A percentile compares a stretch with the other conserved stretches of the same genome.
phyloP scores from a whole-genome alignment of 1,140 invertebrate species.

The Rhizoglyphus robini region DNA sequence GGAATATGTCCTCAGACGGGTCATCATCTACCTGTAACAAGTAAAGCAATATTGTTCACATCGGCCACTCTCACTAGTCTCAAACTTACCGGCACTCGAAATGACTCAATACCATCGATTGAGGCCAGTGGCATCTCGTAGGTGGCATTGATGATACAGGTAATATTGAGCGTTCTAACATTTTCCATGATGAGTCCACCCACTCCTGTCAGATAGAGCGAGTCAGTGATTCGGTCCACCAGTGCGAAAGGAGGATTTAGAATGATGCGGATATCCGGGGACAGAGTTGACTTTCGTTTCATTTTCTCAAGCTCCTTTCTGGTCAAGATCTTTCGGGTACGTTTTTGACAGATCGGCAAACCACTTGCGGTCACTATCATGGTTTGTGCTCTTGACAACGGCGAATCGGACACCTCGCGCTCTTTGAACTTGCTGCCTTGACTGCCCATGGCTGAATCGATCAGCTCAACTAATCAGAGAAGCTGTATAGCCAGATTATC shows the following conservation, averaged over 20 bases:
- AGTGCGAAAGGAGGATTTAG: not conserved
- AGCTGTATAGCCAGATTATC: too few species aligned
- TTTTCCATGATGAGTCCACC: constrained; percentile 17
- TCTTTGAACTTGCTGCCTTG: not conserved
- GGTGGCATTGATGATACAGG: constrained; percentile 11
- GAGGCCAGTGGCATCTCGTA: constrained; percentile 6
- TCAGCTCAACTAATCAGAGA: not conserved
- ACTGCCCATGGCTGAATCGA: not conserved
- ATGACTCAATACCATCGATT: constrained; percentile 1
- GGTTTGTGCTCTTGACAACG: not conserved
- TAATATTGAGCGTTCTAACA: not conserved
- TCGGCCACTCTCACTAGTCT: not conserved
- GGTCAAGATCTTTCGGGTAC: not conserved
- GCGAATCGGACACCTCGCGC: not conserved
- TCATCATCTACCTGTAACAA: constrained; percentile 20
- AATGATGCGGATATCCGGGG: constrained; percentile 2
- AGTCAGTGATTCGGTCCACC: constrained; percentile 17
- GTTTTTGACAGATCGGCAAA: not conserved
- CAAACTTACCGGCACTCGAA: constrained; percentile 19
- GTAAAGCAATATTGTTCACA: not conserved
- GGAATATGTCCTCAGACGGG: not conserved
- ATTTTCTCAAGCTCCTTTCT: not conserved
- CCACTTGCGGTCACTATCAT: not conserved
- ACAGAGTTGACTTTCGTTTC: not conserved
- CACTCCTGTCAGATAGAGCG: constrained; percentile 18